Evolutionary conservation across 92 coral and sea anemone genomes (phyloP).

Genomic region (Parazoanthus darwini): DNA sequence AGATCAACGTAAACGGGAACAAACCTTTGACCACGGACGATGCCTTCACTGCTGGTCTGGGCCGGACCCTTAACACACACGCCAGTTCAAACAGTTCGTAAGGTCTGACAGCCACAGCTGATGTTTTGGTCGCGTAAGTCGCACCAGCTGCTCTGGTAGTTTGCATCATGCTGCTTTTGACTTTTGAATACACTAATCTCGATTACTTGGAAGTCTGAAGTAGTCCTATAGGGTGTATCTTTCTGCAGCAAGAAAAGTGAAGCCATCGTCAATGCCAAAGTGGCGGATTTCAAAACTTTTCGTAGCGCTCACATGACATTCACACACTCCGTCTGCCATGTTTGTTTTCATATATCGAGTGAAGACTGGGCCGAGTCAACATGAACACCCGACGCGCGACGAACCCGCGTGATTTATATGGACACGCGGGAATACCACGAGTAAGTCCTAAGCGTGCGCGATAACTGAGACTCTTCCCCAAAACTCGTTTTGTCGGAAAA

Average conservation of each 20-base stretch:
- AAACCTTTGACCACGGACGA: neutral
- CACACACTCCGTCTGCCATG: slow-evolving; percentile 19
- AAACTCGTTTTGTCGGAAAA: too few relatives aligned
- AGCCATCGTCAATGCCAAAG: neutral
- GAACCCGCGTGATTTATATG: too few relatives aligned
- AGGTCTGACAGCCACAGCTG: neutral
- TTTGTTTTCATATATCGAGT: slow-evolving; percentile 6
- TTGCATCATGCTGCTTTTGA: neutral
- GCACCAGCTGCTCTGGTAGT: neutral
- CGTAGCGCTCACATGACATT: slow-evolving; percentile 6
- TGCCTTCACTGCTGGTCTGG: neutral
- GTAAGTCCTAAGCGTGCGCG: too few relatives aligned
- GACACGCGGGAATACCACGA: too few relatives aligned
- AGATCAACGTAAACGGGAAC: neutral
- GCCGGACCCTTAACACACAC: slow-evolving; percentile 1
- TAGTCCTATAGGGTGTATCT: neutral
- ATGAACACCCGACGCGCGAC: neutral
- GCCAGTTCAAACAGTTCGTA: slow-evolving; percentile 9
- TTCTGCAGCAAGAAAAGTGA: neutral
- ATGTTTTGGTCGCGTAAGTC: neutral
- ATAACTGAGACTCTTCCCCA: too few relatives aligned
- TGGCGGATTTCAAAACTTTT: neutral
- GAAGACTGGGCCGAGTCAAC: neutral
- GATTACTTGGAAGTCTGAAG: neutral
- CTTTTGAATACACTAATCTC: neutral